Conservation (phyloP, 1,140 invertebrate genomes). For the Bilobella aurantiaca region DNA sequence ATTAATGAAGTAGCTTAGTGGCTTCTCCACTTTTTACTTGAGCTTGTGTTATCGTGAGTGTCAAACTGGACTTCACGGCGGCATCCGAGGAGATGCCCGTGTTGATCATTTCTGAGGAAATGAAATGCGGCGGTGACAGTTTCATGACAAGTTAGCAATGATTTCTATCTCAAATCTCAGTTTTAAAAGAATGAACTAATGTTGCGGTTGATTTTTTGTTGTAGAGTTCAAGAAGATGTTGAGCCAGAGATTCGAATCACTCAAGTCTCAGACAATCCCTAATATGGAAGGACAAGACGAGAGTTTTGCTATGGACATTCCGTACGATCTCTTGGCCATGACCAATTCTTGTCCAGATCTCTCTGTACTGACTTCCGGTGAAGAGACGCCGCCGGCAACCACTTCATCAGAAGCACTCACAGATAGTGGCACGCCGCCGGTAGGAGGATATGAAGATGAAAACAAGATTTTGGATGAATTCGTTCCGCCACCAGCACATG, state of each 20-base stretch:
- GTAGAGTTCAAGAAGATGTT: constrained; percentile 29
- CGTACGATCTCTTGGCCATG: constrained; percentile 29
- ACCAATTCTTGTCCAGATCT: constrained; percentile 33
- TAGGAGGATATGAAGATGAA: too few relatives aligned
- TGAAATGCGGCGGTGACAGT: not conserved
- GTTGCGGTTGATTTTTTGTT: not conserved
- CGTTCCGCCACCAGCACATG: not conserved
- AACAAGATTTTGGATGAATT: not conserved
- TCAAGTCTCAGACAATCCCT: constrained; percentile 31
- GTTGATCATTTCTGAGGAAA: not conserved
- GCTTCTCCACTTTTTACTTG: not conserved
- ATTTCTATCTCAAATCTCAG: not conserved
- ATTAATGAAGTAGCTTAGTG: too few relatives aligned
- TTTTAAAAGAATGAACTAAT: too few relatives aligned
- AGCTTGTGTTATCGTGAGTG: not conserved
- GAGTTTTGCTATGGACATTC: constrained; percentile 21
- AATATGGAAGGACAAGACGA: constrained; percentile 33
- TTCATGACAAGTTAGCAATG: not conserved
- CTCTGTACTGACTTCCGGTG: constrained; percentile 15
- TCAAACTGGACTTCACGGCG: too few relatives aligned
- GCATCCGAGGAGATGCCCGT: too few relatives aligned
- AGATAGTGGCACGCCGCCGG: not conserved
- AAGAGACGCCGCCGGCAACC: not conserved
- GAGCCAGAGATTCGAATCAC: constrained; percentile 15
- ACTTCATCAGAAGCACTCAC: not conserved